These are phyloP conservation scores for Chloropsis cyanopogon DNA, from an alignment of 2,113 vertebrate genomes.

Conservation along the genomic window DNA sequence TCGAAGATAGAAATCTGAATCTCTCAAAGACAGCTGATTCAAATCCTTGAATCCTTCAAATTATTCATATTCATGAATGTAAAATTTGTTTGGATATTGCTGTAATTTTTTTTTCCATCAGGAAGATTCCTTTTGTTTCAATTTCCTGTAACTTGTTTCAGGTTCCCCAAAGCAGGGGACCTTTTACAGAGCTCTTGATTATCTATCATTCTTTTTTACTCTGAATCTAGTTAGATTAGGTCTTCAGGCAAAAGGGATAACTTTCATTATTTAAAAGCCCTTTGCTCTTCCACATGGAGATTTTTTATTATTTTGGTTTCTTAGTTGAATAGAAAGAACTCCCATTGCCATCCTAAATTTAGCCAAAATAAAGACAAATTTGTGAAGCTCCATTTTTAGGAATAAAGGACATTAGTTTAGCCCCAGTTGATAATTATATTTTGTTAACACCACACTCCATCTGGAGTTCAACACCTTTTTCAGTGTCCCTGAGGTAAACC, in stretches of 20 bases:
- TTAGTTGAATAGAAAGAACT: background rate
- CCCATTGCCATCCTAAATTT: background rate
- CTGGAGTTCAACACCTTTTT: background rate
- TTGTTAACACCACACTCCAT: background rate
- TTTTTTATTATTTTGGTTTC: background rate
- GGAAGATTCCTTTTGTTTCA: background rate
- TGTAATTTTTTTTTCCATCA: background rate
- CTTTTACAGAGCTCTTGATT: background rate
- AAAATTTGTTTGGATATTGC: background rate
- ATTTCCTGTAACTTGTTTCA: background rate
- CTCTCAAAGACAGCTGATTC: background rate
- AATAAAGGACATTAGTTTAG: background rate
- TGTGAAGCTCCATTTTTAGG: background rate
- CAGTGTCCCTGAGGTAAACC: background rate
- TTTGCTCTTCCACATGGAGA: background rate
- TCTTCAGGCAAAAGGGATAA: background rate
- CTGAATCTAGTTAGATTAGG: background rate
- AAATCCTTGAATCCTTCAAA: background rate
- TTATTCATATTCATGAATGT: background rate
- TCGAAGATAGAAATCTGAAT: background rate
- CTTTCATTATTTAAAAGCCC: background rate
- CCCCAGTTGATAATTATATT: background rate
- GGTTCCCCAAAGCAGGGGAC: background rate
- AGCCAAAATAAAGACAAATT: background rate
- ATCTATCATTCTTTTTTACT: background rate